phyloP scores from a whole-genome alignment of 2,888 invertebrate genomes.

The Amorpha juglandis region DNA sequence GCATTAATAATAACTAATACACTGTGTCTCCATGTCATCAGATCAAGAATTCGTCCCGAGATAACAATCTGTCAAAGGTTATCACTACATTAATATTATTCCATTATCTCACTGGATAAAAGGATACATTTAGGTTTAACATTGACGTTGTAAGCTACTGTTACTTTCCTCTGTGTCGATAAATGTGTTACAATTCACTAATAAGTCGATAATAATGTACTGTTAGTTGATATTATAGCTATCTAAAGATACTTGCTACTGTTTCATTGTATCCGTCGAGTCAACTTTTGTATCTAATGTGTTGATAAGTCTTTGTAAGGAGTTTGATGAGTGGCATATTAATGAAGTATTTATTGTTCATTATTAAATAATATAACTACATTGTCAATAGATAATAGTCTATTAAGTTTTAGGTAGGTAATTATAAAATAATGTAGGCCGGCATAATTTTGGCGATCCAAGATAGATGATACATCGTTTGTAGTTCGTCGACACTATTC shows the following conservation, averaged over 20 bases:
- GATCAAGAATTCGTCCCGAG: conserved; percentile 26
- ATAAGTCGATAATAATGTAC: not conserved
- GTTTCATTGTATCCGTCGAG: too few species aligned
- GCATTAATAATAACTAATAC: not conserved
- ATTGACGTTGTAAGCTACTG: conserved; percentile 11
- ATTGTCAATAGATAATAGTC: too few species aligned
- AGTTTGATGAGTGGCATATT: too few species aligned
- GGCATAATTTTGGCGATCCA: too few species aligned
- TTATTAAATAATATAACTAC: too few species aligned
- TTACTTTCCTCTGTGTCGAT: not conserved
- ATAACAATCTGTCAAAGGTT: conserved; percentile 29
- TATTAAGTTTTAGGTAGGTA: too few species aligned
- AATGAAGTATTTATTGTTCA: too few species aligned
- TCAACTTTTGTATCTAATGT: not conserved
- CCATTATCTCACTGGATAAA: conserved; percentile 28
- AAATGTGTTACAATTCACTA: not conserved
- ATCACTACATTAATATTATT: conserved; percentile 31
- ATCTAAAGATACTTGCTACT: too few species aligned
- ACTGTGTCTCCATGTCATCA: conserved; percentile 14
- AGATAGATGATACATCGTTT: too few species aligned
- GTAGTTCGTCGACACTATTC: too few species aligned
- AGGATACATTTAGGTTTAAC: conserved; percentile 26
- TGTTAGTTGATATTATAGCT: too few species aligned
- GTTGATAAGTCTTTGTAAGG: not conserved
- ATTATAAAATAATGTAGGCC: too few species aligned